Base-by-base conservation (phyloP, 92 coral and sea anemone species). In the Epizoanthus scotinus region DNA sequence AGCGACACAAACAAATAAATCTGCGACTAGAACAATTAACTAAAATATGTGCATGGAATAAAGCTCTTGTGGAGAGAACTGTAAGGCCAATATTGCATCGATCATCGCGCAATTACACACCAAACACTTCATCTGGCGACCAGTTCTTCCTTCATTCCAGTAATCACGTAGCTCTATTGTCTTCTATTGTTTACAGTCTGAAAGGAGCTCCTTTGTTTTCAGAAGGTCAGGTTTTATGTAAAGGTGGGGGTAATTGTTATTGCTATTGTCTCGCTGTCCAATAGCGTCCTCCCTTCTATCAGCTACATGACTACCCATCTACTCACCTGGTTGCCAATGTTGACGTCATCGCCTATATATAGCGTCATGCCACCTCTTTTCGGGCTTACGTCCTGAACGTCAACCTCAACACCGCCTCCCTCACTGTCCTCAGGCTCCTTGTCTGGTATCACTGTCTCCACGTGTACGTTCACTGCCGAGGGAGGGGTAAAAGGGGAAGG, bases 261-360 rank as follows among this genome's bases (percentile, higher is more conserved):
- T n/a, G n/a, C n/a, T n/a, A n/a, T n/a, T n/a, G n/a, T n/a, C n/a
- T n/a, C n/a, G n/a, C n/a, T n/a, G n/a, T n/a, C n/a, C n/a, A n/a
- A n/a, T n/a, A n/a, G n/a, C n/a, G n/a, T n/a, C n/a, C n/a, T n/a
- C n/a, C n/a, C n/a, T n/a, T n/a, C n/a, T n/a, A n/a, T n/a, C n/a
- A n/a, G n/a, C n/a, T n/a, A n/a, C n/a, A n/a, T n/a, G n/a, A n/a
- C n/a, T n/a, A n/a, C n/a, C n/a, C n/a, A n/a, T n/a, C n/a, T 3
- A 21, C 70, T 67, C 63, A 89, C 94, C 91, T 92, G 91, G 4
- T 77, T 57, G 61, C 77, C 82, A 25, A 67, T n/a, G 49, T 29
- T 84, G 12, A 84, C 67, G 19, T 94, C 88, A 34, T 92, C 94
- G 28, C 92, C 92, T 25, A 95, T 91, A 54, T 92, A 95, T 91